These are phyloP conservation scores for Entomobrya proxima DNA, from an alignment of 2,888 invertebrate genomes.

Conservation along the genomic window DNA sequence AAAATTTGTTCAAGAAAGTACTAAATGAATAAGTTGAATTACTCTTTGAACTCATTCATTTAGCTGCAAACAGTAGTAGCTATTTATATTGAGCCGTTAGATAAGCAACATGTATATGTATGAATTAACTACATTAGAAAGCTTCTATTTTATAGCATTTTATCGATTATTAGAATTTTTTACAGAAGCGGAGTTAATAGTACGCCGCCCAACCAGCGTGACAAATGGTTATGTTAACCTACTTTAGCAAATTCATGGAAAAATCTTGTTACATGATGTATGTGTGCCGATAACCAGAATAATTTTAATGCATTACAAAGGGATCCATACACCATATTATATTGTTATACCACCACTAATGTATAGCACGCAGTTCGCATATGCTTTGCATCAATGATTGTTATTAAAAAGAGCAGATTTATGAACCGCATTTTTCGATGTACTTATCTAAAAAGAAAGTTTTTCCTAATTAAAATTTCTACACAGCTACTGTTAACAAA, in stretches of 20 bases:
- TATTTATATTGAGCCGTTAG: too few relatives aligned
- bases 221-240: slow-evolving; percentile 66
- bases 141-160: too few relatives aligned
- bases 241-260: slow-evolving; percentile 67
- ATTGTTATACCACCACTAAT: not conserved
- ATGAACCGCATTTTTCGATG: not conserved
- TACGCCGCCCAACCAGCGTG: slow-evolving; percentile 62
- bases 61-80: too few relatives aligned
- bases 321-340: slow-evolving; percentile 2
- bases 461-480: slow-evolving; percentile 46
- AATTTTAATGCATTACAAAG: slow-evolving; percentile 32
- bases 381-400: slow-evolving; percentile 38
- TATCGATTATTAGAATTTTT: not conserved
- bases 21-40: too few relatives aligned
- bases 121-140: too few relatives aligned
- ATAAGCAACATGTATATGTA: too few relatives aligned
- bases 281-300: not conserved
- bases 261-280: slow-evolving; percentile 20
- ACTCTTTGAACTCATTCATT: too few relatives aligned
- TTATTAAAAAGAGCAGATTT: slow-evolving; percentile 25
- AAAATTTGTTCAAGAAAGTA: too few relatives aligned
- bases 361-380: not conserved
- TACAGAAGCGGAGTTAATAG: not conserved
- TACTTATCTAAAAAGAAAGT: slow-evolving; percentile 42
- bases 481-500: slow-evolving; percentile 34